Percentiles rank a stretch among this genome's conserved stretches.
These are phyloP conservation scores for Cosmia trapezina DNA, from an alignment of 2,888 invertebrate species.

Conservation along the genomic window DNA sequence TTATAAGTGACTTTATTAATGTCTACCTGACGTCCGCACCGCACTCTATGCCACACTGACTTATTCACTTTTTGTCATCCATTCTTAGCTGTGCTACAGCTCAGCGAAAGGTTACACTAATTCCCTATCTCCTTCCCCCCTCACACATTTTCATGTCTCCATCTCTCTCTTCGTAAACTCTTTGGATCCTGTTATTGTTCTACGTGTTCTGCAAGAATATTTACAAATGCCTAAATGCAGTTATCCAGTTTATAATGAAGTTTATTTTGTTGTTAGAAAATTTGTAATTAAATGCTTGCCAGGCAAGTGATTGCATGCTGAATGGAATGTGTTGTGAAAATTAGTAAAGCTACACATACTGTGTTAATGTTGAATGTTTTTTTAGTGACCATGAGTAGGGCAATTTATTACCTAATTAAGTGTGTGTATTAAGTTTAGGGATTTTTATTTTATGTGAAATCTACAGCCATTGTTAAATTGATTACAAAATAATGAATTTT, in stretches of 20 bases:
- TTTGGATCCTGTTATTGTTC: constrained; percentile 86
- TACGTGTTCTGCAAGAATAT: constrained; percentile 86
- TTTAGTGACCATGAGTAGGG: constrained; percentile 8
- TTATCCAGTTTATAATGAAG: constrained; percentile 60
- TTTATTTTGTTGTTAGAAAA: constrained; percentile 28
- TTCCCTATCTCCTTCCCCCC: constrained; percentile 76
- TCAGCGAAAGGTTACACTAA: constrained; percentile 86
- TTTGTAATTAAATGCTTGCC: constrained; percentile 44
- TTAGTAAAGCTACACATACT: constrained; percentile 23
- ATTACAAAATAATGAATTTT: neutral
- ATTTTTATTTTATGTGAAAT: too few relatives aligned
- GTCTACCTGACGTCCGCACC: constrained; percentile 81
- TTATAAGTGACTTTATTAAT: constrained; percentile 77
- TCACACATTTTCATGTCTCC: constrained; percentile 65
- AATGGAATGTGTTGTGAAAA: constrained; percentile 44
- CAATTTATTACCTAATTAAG: neutral
- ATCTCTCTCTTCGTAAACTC: constrained; percentile 70
- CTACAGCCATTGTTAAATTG: too few relatives aligned
- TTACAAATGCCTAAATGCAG: constrained; percentile 71
- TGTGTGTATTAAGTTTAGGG: too few relatives aligned
- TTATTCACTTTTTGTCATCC: constrained; percentile 86
- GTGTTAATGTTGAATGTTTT: constrained; percentile 1
- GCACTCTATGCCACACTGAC: constrained; percentile 86
- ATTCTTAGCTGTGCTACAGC: constrained; percentile 82
- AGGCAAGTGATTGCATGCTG: constrained; percentile 26